Evolutionary conservation across 2,888 invertebrate genomes (phyloP).

Genomic region (Ypsolopha sequella): DNA sequence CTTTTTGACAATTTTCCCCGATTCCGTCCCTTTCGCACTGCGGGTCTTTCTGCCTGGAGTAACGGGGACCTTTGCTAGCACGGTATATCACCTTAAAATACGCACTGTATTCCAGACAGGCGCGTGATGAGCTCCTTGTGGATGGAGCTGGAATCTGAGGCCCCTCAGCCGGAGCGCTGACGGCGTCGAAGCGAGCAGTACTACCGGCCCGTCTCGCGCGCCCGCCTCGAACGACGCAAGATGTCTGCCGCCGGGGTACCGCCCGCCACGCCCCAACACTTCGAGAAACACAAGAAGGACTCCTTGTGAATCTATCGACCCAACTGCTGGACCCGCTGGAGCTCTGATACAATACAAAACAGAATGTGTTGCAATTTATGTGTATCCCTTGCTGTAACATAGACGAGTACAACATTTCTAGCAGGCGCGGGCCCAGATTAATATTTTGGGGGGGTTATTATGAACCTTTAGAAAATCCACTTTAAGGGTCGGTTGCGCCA

Average conservation of each 20-base stretch:
- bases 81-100: too few relatives aligned
- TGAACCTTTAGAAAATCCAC: too few relatives aligned
- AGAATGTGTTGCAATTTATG: background rate
- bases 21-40: too few relatives aligned
- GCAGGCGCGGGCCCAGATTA: too few relatives aligned
- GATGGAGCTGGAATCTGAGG: constrained; percentile 57
- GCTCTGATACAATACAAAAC: background rate
- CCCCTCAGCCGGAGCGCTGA: constrained; percentile 60
- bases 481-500: too few relatives aligned
- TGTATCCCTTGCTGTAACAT: background rate
- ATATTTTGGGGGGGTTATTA: too few relatives aligned
- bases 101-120: constrained; percentile 21
- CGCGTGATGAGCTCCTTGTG: constrained; percentile 56
- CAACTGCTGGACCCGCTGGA: background rate
- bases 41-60: too few relatives aligned
- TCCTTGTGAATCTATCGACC: constrained; percentile 8
- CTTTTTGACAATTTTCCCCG: too few relatives aligned
- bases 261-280: constrained; percentile 36
- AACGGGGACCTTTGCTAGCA: too few relatives aligned
- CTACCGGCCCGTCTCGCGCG: constrained; percentile 60
- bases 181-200: constrained; percentile 67
- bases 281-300: constrained; percentile 21
- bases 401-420: too few relatives aligned
- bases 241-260: constrained; percentile 59
- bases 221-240: constrained; percentile 56